Evolutionary conservation across 2,113 vertebrate species (phyloP), one percentile per base, ranked within the genome.

Genomic region (Dryoscopus gambensis): DNA sequence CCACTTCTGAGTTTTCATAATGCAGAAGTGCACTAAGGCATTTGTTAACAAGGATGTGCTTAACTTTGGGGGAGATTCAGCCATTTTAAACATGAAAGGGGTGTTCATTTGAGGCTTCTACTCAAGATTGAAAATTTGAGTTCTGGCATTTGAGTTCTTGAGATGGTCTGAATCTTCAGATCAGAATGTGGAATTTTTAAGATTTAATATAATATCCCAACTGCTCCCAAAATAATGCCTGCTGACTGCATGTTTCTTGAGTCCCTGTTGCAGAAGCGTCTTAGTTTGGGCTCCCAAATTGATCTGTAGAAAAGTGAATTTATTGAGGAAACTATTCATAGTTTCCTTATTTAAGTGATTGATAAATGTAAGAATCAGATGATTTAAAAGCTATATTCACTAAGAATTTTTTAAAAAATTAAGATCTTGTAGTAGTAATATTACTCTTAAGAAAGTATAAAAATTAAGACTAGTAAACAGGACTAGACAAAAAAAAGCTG

Each of bases 331-430:
- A 57, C 22, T 39, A 12, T 33, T 57, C 13, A 50, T 12, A 33
- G 16, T 25, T 62, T 70, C n/a, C 37, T 60, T 53, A 39, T 79
- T 84, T 80, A 87, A n/a, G 20, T 44, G 27, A 44, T 33, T 0
- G 8, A 25, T 62, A 81, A 82, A 30, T 30, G 28, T 7, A 74
- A 60, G 62, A 65, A 15, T 30, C 20, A 47, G 5, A 30, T 42
- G 2, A 70, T 46, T 70, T 84, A 35, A 87, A 87, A 95, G 21
- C 15, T 59, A 31, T 35, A 67, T 5, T 69, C 18, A 37, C 4
- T 16, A 52, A 52, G 33, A 42, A 9, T 2, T 19, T 4, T 15
- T 2, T 3, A 2, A 2, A 15, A 31, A 67, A 31, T 25, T n/a
- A 47, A 39, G 12, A 27, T 10, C 24, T 86, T 5, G 5, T 6